phyloP scores from a whole-genome alignment of 2,113 vertebrate species.

The Archocentrus centrarchus region DNA sequence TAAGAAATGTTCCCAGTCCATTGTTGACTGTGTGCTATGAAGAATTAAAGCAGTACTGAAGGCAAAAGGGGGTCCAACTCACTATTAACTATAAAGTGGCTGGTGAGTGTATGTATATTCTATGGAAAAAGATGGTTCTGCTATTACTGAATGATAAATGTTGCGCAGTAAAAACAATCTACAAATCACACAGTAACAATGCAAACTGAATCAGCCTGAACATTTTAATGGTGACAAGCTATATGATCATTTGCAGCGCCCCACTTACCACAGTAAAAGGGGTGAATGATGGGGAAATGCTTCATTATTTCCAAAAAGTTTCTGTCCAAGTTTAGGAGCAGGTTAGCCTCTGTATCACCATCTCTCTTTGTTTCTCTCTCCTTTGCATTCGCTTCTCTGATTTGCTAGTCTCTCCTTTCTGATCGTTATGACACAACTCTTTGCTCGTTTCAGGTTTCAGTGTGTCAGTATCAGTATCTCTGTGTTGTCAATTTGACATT shows the following conservation, averaged over 20 bases:
- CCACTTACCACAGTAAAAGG: not conserved
- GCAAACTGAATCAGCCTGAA: constrained; percentile 23
- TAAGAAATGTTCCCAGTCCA: not conserved
- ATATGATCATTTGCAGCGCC: not conserved
- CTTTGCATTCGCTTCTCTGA: not conserved
- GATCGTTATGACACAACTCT: constrained; percentile 18
- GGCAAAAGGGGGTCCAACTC: too few relatives aligned
- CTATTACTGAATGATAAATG: constrained; percentile 19
- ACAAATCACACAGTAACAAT: constrained; percentile 8
- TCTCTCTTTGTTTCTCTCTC: not conserved
- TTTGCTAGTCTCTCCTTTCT: not conserved
- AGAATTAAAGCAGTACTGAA: not conserved
- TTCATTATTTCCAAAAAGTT: constrained; percentile 23
- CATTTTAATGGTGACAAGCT: constrained; percentile 39
- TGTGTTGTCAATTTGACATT: constrained; percentile 25
- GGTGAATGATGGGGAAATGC: not conserved
- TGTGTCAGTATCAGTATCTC: constrained; percentile 14
- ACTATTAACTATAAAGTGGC: not conserved
- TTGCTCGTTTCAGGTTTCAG: not conserved
- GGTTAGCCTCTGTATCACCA: not conserved
- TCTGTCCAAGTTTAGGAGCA: not conserved
- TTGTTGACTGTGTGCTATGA: not conserved
- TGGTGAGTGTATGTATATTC: not conserved
- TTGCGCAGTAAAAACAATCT: not conserved
- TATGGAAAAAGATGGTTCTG: not conserved